These are phyloP conservation scores for Drosophila kepulauana DNA, from an alignment of 1,140 invertebrate species.

Conservation along the genomic window DNA sequence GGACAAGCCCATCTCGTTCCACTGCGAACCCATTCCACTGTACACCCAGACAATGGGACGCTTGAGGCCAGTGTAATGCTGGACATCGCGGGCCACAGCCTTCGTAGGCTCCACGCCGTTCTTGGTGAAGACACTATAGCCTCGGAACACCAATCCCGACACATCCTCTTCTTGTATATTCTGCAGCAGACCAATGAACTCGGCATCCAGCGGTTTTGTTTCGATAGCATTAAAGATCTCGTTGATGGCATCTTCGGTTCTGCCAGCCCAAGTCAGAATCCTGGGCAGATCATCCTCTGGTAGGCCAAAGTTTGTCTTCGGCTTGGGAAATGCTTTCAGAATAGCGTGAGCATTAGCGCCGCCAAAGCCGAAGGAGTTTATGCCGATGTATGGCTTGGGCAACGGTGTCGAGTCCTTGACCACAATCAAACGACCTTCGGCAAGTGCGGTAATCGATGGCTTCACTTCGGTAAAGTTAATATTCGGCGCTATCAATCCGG, in stretches of 20 bases:
- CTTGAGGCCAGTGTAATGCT: conserved; percentile 87
- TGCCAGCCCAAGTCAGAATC: conserved; percentile 86
- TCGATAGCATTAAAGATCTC: conserved; percentile 89
- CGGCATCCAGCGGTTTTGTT: conserved; percentile 86
- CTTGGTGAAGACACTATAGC: conserved; percentile 86
- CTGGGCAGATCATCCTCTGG: conserved; percentile 86
- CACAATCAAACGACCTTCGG: conserved; percentile 89
- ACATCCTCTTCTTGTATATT: conserved; percentile 86
- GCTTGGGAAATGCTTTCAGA: conserved; percentile 87
- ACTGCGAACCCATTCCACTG: conserved; percentile 96
- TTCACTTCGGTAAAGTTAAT: conserved; percentile 91
- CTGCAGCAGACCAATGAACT: conserved; percentile 87
- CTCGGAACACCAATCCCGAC: conserved; percentile 86
- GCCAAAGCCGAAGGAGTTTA: conserved; percentile 96
- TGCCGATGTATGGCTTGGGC: conserved; percentile 87
- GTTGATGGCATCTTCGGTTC: conserved; percentile 89
- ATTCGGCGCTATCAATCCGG: conserved; percentile 91
- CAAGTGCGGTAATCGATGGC: conserved; percentile 90
- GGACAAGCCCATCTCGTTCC: conserved; percentile 92
- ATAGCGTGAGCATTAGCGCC: conserved; percentile 91
- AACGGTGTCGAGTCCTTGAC: conserved; percentile 89
- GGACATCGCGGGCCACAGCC: conserved; percentile 85
- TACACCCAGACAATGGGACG: conserved; percentile 94
- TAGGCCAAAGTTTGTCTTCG: conserved; percentile 86
- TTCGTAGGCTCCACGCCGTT: conserved; percentile 85